A percentile compares a stretch with the other conserved stretches of the same genome.
Conservation (phyloP, 1,140 invertebrate genomes). For the Nephotettix cincticeps region DNA sequence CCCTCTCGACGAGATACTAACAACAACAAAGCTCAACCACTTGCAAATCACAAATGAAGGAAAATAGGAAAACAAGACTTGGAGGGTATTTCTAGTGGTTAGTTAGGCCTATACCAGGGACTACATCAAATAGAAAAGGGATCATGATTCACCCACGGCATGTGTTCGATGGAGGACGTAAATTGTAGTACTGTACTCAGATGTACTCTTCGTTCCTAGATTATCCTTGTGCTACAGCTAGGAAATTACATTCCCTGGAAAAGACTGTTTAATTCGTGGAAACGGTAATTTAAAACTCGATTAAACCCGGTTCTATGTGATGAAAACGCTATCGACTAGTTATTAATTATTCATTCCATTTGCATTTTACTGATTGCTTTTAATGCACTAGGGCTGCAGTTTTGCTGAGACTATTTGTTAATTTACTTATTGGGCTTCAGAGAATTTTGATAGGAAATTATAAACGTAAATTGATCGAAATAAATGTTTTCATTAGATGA, state of each 20-base stretch:
- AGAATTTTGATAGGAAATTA: neutral
- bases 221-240: too few species aligned
- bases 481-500: neutral
- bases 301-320: too few species aligned
- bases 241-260: too few species aligned
- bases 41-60: slow-evolving; percentile 8
- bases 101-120: neutral
- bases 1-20: neutral
- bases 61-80: neutral
- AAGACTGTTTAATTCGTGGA: too few species aligned
- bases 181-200: too few species aligned
- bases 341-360: slow-evolving; percentile 4
- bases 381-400: neutral
- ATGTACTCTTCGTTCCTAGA: too few species aligned
- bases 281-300: too few species aligned
- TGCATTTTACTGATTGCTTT: neutral
- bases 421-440: neutral
- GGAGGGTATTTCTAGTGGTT: neutral
- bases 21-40: neutral
- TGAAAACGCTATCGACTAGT: neutral
- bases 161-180: too few species aligned
- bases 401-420: neutral
- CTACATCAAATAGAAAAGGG: slow-evolving; percentile 3
- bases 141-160: too few species aligned
- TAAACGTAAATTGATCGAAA: neutral